These are phyloP conservation scores for Perca flavescens DNA, from an alignment of 2,113 vertebrate genomes.

Conservation along the genomic window DNA sequence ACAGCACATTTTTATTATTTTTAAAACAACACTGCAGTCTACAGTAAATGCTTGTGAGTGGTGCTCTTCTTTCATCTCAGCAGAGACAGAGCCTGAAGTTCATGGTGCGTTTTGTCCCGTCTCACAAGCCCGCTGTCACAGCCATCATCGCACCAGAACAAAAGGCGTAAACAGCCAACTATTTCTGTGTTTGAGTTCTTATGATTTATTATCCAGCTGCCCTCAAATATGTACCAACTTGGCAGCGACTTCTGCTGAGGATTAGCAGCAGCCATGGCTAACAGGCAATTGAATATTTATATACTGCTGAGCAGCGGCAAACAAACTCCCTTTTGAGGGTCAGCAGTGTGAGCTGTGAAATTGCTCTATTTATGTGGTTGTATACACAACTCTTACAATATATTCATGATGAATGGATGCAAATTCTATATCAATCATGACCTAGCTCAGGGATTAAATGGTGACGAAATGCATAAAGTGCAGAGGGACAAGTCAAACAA, in stretches of 20 bases:
- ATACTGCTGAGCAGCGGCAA: constrained; percentile 53
- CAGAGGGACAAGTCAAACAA: constrained; percentile 58
- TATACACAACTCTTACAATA: constrained; percentile 63
- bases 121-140: constrained; percentile 50
- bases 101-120: constrained; percentile 13
- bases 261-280: constrained; percentile 73
- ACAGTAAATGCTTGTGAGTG: constrained; percentile 8
- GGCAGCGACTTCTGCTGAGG: constrained; percentile 60
- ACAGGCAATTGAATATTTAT: constrained; percentile 80
- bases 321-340: constrained; percentile 63
- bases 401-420: constrained; percentile 59
- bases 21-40: not conserved
- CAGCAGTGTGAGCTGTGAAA: constrained; percentile 60
- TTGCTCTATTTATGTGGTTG: constrained; percentile 52
- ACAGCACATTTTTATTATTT: not conserved
- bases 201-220: constrained; percentile 71
- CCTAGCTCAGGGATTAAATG: constrained; percentile 64
- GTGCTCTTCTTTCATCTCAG: constrained; percentile 23
- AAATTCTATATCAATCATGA: constrained; percentile 51
- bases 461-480: constrained; percentile 61
- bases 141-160: constrained; percentile 56
- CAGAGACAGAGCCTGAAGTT: constrained; percentile 20
- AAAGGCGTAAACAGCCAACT: constrained; percentile 53
- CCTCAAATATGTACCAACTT: constrained; percentile 66
- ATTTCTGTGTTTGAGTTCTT: constrained; percentile 59